Conservation (phyloP, 2,797 vertebrate species). For the Karalla daura region DNA sequence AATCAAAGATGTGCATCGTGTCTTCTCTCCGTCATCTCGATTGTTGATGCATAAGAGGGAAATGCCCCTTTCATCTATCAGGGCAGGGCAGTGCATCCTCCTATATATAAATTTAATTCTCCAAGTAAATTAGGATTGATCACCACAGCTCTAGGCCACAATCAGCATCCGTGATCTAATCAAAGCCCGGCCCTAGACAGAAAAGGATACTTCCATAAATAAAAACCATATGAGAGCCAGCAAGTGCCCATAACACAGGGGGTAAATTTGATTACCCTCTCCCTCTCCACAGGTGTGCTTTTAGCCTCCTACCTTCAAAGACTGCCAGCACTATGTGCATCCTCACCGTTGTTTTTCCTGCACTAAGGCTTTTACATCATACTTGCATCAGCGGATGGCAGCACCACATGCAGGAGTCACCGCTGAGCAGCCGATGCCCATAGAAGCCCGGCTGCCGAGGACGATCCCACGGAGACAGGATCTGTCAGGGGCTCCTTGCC, state of each 20-base stretch:
- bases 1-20: constrained; percentile 11
- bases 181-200: constrained; percentile 74
- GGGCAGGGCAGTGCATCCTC: constrained; percentile 77
- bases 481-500: constrained; percentile 75
- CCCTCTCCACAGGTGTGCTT: constrained; percentile 84
- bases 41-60: constrained; percentile 63
- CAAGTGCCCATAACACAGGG: constrained; percentile 77
- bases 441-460: constrained; percentile 66
- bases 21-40: constrained; percentile 33
- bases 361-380: constrained; percentile 77
- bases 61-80: constrained; percentile 78
- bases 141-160: constrained; percentile 80
- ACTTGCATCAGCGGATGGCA: constrained; percentile 77
- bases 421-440: constrained; percentile 59
- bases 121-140: constrained; percentile 86
- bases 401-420: constrained; percentile 60
- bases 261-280: constrained; percentile 80
- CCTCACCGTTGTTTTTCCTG: constrained; percentile 72
- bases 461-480: constrained; percentile 74
- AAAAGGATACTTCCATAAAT: constrained; percentile 86
- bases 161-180: constrained; percentile 85
- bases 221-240: constrained; percentile 84
- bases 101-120: constrained; percentile 84
- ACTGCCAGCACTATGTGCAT: constrained; percentile 57
- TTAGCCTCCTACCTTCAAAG: constrained; percentile 76